Evolutionary conservation across 2,888 invertebrate species (phyloP).

Genomic region (Ophion ventricosus): DNA sequence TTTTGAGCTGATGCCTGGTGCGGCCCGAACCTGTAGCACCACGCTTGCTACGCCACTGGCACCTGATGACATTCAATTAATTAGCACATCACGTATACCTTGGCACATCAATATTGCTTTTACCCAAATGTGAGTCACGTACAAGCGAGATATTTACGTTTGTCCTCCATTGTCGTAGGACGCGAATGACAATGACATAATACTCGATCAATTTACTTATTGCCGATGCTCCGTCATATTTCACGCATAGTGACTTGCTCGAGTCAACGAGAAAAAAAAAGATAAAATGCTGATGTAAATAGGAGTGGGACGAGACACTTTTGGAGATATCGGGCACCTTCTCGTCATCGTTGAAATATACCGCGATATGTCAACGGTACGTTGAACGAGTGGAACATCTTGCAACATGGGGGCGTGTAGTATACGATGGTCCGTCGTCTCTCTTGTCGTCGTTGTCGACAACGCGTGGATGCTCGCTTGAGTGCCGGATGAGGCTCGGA

Average conservation of each 20-base stretch:
- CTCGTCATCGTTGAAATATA: slow-evolving; percentile 51
- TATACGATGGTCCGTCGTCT: slow-evolving; percentile 54
- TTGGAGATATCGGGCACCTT: slow-evolving; percentile 3
- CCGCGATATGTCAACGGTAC: slow-evolving; percentile 52
- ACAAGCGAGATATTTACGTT: not conserved
- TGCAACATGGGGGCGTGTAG: slow-evolving; percentile 33
- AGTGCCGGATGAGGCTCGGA: slow-evolving; percentile 63
- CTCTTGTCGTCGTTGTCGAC: slow-evolving; percentile 56
- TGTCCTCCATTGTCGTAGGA: not conserved
- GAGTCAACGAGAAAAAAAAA: not conserved
- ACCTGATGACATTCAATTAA: not conserved
- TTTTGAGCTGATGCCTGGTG: no score
- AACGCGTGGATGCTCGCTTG: slow-evolving; percentile 61
- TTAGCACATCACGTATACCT: not conserved
- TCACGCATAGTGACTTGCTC: not conserved
- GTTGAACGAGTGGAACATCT: slow-evolving; percentile 51
- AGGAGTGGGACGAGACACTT: slow-evolving; percentile 18
- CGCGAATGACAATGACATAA: not conserved
- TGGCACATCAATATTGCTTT: not conserved
- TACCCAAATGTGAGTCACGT: not conserved
- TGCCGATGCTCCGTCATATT: not conserved
- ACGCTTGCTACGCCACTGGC: no score
- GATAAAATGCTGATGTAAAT: slow-evolving; percentile 5
- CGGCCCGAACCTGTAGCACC: no score
- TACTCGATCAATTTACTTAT: not conserved